Evolutionary conservation across 2,113 vertebrate genomes (phyloP).

Genomic region (Onychorhynchus coronatus): DNA sequence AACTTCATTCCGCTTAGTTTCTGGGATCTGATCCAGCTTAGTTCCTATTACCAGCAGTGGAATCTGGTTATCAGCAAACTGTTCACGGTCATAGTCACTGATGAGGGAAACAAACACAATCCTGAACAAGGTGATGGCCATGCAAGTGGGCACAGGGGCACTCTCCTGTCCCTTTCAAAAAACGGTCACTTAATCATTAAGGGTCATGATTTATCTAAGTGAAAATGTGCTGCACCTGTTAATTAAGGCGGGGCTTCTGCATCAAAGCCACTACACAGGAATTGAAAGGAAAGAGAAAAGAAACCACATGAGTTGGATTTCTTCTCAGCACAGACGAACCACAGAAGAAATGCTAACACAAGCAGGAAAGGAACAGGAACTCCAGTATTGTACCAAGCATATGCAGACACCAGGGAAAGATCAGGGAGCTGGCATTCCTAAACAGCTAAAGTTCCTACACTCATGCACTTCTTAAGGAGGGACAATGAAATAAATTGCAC

Average conservation of each 20-base stretch:
- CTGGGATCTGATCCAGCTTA: slow-evolving; percentile 96
- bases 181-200: background rate
- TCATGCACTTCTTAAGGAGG: background rate
- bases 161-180: background rate
- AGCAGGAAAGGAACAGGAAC: background rate
- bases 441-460: background rate
- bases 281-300: background rate
- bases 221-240: background rate
- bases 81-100: slow-evolving; percentile 94
- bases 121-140: background rate
- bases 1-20: slow-evolving; percentile 90
- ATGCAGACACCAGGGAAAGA: background rate
- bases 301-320: background rate
- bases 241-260: background rate
- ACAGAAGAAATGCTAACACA: background rate
- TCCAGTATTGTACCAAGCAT: background rate
- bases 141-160: background rate
- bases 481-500: background rate
- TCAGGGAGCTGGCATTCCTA: background rate
- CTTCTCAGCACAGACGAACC: background rate
- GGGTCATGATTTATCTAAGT: background rate
- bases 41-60: slow-evolving; percentile 95
- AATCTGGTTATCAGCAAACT: slow-evolving; percentile 94
- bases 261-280: background rate
- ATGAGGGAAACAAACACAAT: background rate